Percentiles rank a stretch among this genome's conserved stretches.
phyloP scores from a whole-genome alignment of 2,888 invertebrate species.

The Ectobius pallidus region DNA sequence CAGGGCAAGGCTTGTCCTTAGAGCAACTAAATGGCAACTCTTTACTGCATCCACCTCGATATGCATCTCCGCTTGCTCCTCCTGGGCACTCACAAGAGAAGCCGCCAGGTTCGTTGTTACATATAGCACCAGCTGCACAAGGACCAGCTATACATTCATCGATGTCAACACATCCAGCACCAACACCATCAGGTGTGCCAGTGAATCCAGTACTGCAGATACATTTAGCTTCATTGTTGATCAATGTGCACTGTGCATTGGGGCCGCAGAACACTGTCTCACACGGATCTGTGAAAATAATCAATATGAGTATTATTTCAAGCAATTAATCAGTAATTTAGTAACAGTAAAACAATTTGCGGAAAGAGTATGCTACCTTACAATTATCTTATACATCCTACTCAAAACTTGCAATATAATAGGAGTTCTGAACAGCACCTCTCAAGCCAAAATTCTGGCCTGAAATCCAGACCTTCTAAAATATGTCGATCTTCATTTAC shows the following conservation, averaged over 20 bases:
- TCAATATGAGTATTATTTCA: no score
- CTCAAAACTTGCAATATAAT: no score
- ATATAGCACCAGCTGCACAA: slow-evolving; percentile 84
- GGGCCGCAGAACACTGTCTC: slow-evolving; percentile 84
- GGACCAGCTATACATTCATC: slow-evolving; percentile 85
- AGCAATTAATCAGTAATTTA: no score
- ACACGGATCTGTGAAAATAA: slow-evolving; percentile 76
- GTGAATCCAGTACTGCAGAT: slow-evolving; percentile 83
- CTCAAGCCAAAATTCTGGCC: no score
- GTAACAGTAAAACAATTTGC: no score
- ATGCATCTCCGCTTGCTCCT: slow-evolving; percentile 73
- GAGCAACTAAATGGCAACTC: slow-evolving; percentile 70
- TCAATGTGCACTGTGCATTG: slow-evolving; percentile 87
- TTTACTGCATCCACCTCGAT: slow-evolving; percentile 75
- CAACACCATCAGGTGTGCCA: slow-evolving; percentile 65
- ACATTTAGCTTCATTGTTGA: slow-evolving; percentile 83
- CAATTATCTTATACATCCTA: no score
- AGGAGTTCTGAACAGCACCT: no score
- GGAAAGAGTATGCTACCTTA: no score
- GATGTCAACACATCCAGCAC: slow-evolving; percentile 82
- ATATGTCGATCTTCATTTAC: no score
- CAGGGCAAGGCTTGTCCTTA: slow-evolving; percentile 76
- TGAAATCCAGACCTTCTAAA: no score
- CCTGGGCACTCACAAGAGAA: slow-evolving; percentile 89
- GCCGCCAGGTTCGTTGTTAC: slow-evolving; percentile 85